These are phyloP conservation scores for Trissolcus basalis DNA, from an alignment of 1,140 invertebrate species.

Conservation along the genomic window DNA sequence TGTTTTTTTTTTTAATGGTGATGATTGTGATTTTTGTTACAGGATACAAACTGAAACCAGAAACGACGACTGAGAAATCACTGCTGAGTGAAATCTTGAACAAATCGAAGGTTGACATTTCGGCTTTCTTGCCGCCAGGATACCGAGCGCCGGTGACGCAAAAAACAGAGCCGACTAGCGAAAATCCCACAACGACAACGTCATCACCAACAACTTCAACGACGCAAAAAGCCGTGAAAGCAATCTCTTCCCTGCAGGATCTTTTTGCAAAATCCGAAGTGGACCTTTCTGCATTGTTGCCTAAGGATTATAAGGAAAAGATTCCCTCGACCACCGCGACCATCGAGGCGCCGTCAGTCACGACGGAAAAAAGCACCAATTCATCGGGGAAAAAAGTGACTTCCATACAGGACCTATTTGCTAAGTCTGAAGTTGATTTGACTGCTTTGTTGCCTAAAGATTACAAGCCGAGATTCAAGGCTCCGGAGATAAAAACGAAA, in stretches of 20 bases:
- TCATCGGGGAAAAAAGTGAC: conserved; percentile 31
- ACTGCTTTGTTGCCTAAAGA: conserved; percentile 79
- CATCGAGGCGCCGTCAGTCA: conserved; percentile 36
- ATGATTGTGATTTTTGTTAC: conserved; percentile 70
- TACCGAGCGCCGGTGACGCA: conserved; percentile 71
- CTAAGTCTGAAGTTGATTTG: conserved; percentile 78
- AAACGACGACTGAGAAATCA: conserved; percentile 68
- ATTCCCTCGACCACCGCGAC: conserved; percentile 38
- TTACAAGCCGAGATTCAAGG: conserved; percentile 72
- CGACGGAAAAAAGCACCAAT: conserved; percentile 73
- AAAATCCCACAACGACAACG: conserved; percentile 53
- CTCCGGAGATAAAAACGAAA: conserved; percentile 34
- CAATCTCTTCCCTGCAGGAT: conserved; percentile 63
- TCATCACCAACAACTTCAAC: conserved; percentile 30
- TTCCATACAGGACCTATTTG: conserved; percentile 71
- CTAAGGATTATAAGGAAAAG: conserved; percentile 77
- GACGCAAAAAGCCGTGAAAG: conserved; percentile 73
- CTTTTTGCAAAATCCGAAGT: conserved; percentile 75
- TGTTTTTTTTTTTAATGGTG: conserved; percentile 56
- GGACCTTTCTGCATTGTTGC: conserved; percentile 80
- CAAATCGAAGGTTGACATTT: conserved; percentile 79
- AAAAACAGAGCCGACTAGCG: conserved; percentile 55
- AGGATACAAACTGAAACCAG: conserved; percentile 78
- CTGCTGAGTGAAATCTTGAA: conserved; percentile 63
- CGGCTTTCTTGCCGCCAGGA: conserved; percentile 80